Evolutionary conservation across 2,797 vertebrate species (phyloP).

Genomic region (Crypturellus tataupa): DNA sequence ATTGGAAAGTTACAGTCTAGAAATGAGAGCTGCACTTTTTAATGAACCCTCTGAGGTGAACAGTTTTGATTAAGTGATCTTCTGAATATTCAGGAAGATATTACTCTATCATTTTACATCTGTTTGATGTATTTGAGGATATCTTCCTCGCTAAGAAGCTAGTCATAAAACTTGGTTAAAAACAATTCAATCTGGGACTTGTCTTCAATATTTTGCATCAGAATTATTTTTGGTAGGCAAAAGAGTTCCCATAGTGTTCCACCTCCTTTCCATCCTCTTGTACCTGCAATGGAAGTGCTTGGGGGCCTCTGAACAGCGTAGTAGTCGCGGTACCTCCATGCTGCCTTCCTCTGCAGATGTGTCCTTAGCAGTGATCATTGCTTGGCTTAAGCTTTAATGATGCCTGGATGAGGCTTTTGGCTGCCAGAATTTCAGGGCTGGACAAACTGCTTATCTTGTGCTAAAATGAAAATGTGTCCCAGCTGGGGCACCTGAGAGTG

Average conservation of each 20-base stretch:
- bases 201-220: background rate
- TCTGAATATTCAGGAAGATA: constrained; percentile 14
- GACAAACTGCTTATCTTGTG: background rate
- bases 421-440: background rate
- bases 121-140: background rate
- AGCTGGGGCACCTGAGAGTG: background rate
- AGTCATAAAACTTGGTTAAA: background rate
- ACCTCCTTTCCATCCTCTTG: background rate
- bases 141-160: background rate
- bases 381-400: background rate
- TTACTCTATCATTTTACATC: background rate
- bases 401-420: background rate
- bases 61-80: constrained; percentile 30
- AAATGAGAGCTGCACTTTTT: constrained; percentile 17
- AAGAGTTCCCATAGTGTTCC: background rate
- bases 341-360: background rate
- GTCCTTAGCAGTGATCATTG: background rate
- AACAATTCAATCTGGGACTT: background rate
- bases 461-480: background rate
- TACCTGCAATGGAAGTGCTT: background rate
- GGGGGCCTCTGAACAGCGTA: background rate
- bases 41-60: constrained; percentile 19
- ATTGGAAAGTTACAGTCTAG: constrained; percentile 1
- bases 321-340: background rate
- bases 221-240: background rate